Evolutionary conservation across 2,797 vertebrate genomes (phyloP).

Genomic region (Typhlichthys eigenmanni): DNA sequence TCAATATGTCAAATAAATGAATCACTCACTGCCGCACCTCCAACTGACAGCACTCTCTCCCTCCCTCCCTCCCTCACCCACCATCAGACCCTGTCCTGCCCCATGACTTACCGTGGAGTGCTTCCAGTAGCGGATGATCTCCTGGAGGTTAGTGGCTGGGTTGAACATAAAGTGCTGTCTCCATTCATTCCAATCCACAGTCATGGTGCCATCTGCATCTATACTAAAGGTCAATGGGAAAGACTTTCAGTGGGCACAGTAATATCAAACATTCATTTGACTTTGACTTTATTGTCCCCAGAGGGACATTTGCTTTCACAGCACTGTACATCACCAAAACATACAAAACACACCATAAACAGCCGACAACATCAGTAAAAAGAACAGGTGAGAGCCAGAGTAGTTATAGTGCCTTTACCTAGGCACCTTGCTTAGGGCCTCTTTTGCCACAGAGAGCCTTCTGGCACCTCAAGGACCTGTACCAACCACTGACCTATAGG

Average conservation of each 20-base stretch:
- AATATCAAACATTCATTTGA: neutral
- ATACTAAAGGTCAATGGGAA: conserved; percentile 75
- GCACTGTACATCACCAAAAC: too few species aligned
- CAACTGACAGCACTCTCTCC: neutral
- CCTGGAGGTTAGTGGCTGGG: conserved; percentile 86
- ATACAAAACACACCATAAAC: too few species aligned
- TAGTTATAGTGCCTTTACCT: too few species aligned
- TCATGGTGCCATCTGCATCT: conserved; percentile 91
- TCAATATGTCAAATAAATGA: neutral
- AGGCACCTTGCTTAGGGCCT: too few species aligned
- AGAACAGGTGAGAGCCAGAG: too few species aligned
- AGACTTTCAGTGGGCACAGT: neutral
- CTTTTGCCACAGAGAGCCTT: too few species aligned
- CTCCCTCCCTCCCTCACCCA: neutral
- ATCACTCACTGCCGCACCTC: neutral
- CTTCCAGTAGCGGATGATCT: conserved; percentile 92
- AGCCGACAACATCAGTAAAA: too few species aligned
- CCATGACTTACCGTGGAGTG: conserved; percentile 83
- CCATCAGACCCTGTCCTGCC: neutral
- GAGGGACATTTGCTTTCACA: too few species aligned
- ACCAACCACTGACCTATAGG: too few species aligned
- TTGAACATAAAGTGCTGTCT: conserved; percentile 92
- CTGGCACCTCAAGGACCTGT: too few species aligned
- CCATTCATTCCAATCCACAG: conserved; percentile 94
- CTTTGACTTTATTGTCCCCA: too few species aligned